Base-by-base conservation (phyloP, 1,140 invertebrate species). In the Saxidomus purpurata region DNA sequence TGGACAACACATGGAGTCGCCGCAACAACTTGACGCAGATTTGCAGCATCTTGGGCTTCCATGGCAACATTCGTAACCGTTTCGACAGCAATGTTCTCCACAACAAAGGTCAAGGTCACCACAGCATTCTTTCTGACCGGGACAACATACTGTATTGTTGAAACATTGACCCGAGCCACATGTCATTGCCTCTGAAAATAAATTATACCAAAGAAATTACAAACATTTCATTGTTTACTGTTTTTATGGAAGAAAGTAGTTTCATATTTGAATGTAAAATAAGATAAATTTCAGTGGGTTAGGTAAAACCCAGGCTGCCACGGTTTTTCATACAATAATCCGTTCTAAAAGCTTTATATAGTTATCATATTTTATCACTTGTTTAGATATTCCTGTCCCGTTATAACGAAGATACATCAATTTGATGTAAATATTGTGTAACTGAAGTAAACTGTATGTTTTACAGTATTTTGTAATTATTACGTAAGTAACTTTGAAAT, bases 31-130 rank as follows among this genome's bases (percentile, higher is more conserved):
- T 28, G 67, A 69, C 40, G 84, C 43, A 2, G 69, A 40, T 55
- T 61, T 36, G n/a, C 84, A 87, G 36, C 84, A 87, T 25, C 84
- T 47, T 38, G 67, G 49, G n/a, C 71, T 76, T 8, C 84, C 84
- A 22, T 76, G 67, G 49, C 84, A 87, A 87, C 84, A 87, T 15
- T 87, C 61, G 71, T 77, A 87, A 52, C 84, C 84, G 28, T 74
- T n/a, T 15, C 40, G 84, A 77, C 84, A 87, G 52, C 84, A 87
- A 52, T 87, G 67, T n/a, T 87, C 47, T 36, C 84, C 84, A 31
- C 84, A 87, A 40, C 84, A 87, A 59, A 49, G 84, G 31, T 87
- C 69, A 49, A 87, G 11, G 71, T 87, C 47, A 43, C 17, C 43
- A 36, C 84, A 87, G 36, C 84, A 87, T 61, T 87, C 84, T 22